These are phyloP conservation scores for Isaurus tuberculatus DNA, from an alignment of 92 coral and sea anemone species.

Conservation along the genomic window DNA sequence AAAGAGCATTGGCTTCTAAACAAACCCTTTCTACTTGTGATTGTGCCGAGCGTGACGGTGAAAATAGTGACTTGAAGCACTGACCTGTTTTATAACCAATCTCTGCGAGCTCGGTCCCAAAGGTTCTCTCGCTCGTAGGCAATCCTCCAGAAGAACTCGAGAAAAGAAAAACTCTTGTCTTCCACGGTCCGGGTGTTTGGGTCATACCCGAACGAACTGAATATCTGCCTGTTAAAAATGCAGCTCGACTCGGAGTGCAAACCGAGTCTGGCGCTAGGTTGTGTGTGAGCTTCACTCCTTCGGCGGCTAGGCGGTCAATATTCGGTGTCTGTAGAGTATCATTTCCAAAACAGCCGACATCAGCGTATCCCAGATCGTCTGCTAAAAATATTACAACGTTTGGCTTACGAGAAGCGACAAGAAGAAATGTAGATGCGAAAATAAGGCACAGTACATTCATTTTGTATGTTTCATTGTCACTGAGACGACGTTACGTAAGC, in stretches of 20 bases:
- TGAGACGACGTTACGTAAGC: too few species aligned
- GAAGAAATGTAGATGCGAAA: neutral
- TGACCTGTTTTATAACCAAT: slow-evolving; percentile 61
- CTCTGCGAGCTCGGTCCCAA: slow-evolving; percentile 49
- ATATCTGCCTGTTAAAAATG: slow-evolving; percentile 65
- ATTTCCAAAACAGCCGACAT: slow-evolving; percentile 69
- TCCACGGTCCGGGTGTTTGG: slow-evolving; percentile 38
- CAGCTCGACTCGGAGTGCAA: slow-evolving; percentile 69
- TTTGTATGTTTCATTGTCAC: too few species aligned
- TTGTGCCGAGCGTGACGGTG: neutral
- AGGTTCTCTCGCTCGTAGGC: slow-evolving; percentile 60
- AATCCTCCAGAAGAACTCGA: slow-evolving; percentile 52
- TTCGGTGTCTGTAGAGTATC: slow-evolving; percentile 57
- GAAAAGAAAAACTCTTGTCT: slow-evolving; percentile 49
- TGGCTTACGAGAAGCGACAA: slow-evolving; percentile 31
- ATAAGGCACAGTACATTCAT: neutral
- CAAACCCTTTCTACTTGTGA: too few species aligned
- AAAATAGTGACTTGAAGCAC: neutral
- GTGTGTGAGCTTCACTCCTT: slow-evolving; percentile 62
- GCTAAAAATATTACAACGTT: slow-evolving; percentile 65
- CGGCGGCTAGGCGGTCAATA: slow-evolving; percentile 57
- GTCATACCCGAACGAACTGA: slow-evolving; percentile 64
- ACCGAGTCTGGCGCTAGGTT: slow-evolving; percentile 61
- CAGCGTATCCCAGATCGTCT: slow-evolving; percentile 70
- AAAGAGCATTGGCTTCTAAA: too few species aligned